A percentile compares a stretch with the other conserved stretches of the same genome.
Conservation (phyloP, 2,888 invertebrate genomes). For the Agonopterix subpropinquella region DNA sequence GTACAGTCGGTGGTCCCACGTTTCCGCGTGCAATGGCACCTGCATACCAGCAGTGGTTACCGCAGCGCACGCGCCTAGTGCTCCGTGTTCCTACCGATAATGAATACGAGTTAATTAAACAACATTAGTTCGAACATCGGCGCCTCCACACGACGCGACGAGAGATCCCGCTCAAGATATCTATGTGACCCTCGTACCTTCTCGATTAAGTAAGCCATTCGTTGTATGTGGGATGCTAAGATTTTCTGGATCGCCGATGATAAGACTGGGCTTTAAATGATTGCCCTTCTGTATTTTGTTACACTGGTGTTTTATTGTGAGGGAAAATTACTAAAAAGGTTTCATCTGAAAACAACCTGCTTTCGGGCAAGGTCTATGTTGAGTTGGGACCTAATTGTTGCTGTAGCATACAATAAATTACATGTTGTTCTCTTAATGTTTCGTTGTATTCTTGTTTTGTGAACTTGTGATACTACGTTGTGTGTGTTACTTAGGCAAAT, state of each 20-base stretch:
- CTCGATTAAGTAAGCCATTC: constrained; percentile 31
- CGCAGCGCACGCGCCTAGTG: constrained; percentile 39
- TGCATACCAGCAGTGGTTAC: constrained; percentile 26
- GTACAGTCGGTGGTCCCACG: constrained; percentile 27
- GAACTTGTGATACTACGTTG: too few relatives aligned
- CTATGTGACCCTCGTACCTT: constrained; percentile 33
- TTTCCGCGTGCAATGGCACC: constrained; percentile 34
- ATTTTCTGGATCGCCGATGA: not conserved
- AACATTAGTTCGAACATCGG: constrained; percentile 66
- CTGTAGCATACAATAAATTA: too few relatives aligned
- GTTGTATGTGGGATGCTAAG: not conserved
- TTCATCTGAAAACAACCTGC: too few relatives aligned
- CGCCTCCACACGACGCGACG: constrained; percentile 70
- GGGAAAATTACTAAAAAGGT: too few relatives aligned
- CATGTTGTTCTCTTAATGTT: too few relatives aligned
- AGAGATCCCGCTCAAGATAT: constrained; percentile 50
- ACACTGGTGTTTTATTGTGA: too few relatives aligned
- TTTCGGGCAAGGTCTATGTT: too few relatives aligned
- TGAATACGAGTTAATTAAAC: constrained; percentile 74
- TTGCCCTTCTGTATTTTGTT: too few relatives aligned
- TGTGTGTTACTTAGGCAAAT: too few relatives aligned
- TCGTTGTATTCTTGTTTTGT: too few relatives aligned
- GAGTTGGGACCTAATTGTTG: too few relatives aligned
- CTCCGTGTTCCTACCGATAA: constrained; percentile 47
- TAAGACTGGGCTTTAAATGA: too few relatives aligned